Conservation (phyloP, 1,140 invertebrate species). For the Halesus radiatus region DNA sequence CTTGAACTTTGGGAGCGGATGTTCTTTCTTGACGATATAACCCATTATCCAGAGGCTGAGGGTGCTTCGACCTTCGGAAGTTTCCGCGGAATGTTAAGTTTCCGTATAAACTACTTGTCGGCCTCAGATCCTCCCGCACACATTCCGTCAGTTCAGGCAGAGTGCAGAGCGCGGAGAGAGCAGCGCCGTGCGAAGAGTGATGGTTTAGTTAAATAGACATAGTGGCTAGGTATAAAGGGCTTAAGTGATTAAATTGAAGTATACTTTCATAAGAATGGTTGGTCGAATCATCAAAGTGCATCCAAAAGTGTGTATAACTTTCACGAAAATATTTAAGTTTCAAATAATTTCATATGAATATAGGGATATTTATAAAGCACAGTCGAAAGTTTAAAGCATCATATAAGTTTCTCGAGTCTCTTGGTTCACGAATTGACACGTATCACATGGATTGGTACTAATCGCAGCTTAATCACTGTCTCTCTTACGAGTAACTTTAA, state of each 20-base stretch:
- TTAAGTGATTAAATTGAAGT: neutral
- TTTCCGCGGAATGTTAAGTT: no score
- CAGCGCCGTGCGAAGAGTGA: no score
- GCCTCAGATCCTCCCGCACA: no score
- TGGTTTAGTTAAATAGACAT: no score
- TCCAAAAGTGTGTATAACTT: constrained; percentile 30
- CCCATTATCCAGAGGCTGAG: no score
- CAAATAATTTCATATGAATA: constrained; percentile 18
- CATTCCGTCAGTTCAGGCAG: no score
- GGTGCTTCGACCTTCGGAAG: no score
- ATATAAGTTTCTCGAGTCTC: constrained; percentile 26
- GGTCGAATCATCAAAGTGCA: constrained; percentile 34
- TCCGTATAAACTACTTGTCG: no score
- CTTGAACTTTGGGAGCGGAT: no score
- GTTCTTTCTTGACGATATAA: no score
- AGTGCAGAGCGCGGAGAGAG: no score
- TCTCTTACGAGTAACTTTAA: neutral
- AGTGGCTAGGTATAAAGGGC: neutral
- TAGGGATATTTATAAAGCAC: constrained; percentile 38
- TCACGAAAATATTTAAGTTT: constrained; percentile 28
- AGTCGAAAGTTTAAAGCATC: constrained; percentile 34
- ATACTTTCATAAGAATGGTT: constrained; percentile 43
- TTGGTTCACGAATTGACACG: constrained; percentile 37
- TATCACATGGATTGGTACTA: constrained; percentile 32
- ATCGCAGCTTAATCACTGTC: neutral